Evolutionary conservation across 2,797 vertebrate species (phyloP).

Genomic region (Meda fulgida): DNA sequence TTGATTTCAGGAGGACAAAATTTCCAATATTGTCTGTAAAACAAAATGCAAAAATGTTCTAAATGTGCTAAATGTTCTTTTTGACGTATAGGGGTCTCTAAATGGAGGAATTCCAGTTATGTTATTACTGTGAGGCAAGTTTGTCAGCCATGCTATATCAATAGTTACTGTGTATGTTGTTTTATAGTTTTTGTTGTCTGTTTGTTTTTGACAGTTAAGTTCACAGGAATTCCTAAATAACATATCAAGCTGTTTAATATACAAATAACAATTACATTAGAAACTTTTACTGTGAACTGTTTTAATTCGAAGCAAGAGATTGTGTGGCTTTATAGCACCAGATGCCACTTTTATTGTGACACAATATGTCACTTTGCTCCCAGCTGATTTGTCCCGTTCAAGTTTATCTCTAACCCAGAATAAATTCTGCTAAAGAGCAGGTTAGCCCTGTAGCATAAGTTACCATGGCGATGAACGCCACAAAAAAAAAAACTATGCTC

Average conservation of each 20-base stretch:
- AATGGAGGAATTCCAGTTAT: background rate
- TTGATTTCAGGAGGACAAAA: background rate
- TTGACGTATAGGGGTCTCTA: background rate
- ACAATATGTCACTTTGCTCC: background rate
- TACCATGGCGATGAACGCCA: too few species aligned
- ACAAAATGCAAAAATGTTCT: background rate
- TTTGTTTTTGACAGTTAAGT: too few species aligned
- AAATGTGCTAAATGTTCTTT: background rate
- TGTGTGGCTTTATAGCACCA: background rate
- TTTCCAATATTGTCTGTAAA: background rate
- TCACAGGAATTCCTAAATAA: background rate
- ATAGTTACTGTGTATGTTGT: background rate
- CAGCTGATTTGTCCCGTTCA: background rate
- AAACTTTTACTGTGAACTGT: background rate
- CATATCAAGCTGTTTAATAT: background rate
- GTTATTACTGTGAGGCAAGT: background rate
- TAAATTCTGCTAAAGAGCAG: background rate
- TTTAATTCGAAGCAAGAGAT: background rate
- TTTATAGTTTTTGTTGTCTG: background rate
- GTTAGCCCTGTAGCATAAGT: too few species aligned
- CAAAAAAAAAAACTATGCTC: too few species aligned
- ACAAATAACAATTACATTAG: background rate
- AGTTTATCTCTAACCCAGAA: background rate
- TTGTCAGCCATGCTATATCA: background rate
- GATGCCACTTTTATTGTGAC: background rate